Base-by-base conservation (phyloP, 2,797 vertebrate species). In the Ibycter americanus region DNA sequence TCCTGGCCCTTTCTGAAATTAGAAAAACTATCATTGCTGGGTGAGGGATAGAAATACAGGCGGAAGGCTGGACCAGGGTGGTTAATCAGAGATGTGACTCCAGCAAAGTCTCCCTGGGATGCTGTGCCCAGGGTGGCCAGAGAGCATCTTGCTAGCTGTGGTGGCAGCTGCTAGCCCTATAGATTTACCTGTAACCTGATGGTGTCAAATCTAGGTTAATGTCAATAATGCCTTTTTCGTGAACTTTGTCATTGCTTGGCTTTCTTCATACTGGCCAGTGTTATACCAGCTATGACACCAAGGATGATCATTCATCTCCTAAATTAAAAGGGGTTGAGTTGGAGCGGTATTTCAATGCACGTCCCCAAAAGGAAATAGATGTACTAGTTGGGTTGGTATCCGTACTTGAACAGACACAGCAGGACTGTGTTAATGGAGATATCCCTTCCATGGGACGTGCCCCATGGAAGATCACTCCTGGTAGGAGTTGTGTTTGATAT, bases 401-500 rank as follows among this genome's bases (percentile, higher is more conserved):
- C 1, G 0, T 12, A 6, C 26, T 31, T 23, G 52, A 34, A 12
- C 63, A 23, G 44, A 80, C 27, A 26, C 5, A 17, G 6, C 38
- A 44, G 44, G 31, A 12, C 7, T 5, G 25, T 36, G 4, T 32
- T 80, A n/a, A 11, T 1, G 6, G 82, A 42, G 38, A 8, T 32
- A 22, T 2, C 8, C 23, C 19, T 87, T 49, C 29, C 29, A 32
- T 26, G 36, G 36, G n/a, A 8, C 23, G 4, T 3, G 9, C 61
- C 23, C 49, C 19, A 9, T n/a, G 18, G 65, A 54, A 40, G 25
- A 29, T 22, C 15, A 11, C 3, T 59, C 51, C 17, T 22, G 38
- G 4, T 34, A 6, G 20, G 36, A 22, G 7, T 3, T 34, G 4
- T n/a, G 17, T 66, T 7, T 66, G 26, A 2, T 26, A 0, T 22